A percentile compares a stretch with the other conserved stretches of the same genome.
Conservation (phyloP, 2,797 vertebrate genomes). For the Erpetoichthys calabaricus region DNA sequence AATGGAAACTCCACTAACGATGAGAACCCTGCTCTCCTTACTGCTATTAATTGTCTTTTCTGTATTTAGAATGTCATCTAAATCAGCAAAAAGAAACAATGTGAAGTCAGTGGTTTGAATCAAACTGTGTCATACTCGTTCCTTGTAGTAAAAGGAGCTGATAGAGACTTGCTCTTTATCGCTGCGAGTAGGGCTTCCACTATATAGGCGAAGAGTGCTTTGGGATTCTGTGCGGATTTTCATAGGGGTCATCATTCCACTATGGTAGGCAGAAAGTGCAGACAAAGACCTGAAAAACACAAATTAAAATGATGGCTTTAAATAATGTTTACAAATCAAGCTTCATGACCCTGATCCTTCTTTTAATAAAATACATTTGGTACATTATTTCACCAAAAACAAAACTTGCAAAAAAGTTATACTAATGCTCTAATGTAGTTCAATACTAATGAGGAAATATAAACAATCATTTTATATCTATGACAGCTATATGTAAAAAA, state of each 20-base stretch:
- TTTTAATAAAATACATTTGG: too few species aligned
- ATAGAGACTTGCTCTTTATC: constrained; percentile 96
- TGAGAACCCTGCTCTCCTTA: too few species aligned
- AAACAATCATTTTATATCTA: too few species aligned
- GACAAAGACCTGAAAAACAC: constrained; percentile 67
- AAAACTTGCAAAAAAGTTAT: not conserved
- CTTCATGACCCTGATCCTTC: not conserved
- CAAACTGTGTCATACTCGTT: constrained; percentile 59
- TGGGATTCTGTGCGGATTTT: constrained; percentile 90
- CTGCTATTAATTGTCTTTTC: too few species aligned
- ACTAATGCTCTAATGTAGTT: not conserved
- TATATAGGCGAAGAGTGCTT: constrained; percentile 74
- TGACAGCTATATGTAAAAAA: too few species aligned
- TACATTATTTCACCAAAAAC: not conserved
- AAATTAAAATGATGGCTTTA: not conserved
- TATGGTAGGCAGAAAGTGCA: constrained; percentile 86
- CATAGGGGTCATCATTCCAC: constrained; percentile 84
- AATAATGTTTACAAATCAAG: too few species aligned
- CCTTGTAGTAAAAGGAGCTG: constrained; percentile 96
- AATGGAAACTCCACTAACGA: too few species aligned
- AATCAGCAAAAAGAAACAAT: too few species aligned
- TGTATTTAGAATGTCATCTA: too few species aligned
- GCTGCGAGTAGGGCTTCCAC: constrained; percentile 79
- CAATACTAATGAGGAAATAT: not conserved
- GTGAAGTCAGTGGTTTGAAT: too few species aligned